phyloP scores from a whole-genome alignment of 2,888 invertebrate genomes.

The Cryptocephalus primarius region DNA sequence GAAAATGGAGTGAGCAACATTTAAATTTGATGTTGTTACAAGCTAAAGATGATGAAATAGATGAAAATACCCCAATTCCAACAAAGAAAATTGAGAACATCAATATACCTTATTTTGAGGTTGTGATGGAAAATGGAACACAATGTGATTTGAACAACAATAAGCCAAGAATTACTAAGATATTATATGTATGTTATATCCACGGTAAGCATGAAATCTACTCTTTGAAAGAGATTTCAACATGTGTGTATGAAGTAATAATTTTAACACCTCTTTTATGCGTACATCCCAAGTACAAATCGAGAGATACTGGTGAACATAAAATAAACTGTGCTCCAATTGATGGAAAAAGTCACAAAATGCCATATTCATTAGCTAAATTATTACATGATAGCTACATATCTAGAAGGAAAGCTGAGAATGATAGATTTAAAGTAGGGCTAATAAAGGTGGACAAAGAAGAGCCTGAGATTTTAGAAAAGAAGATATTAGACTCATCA shows the following conservation, averaged over 20 bases:
- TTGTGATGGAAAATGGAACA: slow-evolving; percentile 83
- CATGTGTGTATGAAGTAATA: slow-evolving; percentile 89
- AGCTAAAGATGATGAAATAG: slow-evolving; percentile 40
- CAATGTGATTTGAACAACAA: slow-evolving; percentile 77
- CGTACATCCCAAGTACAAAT: slow-evolving; percentile 76
- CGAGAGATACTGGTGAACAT: slow-evolving; percentile 67
- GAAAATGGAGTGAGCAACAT: slow-evolving; percentile 60
- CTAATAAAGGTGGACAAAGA: slow-evolving; percentile 48
- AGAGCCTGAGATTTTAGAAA: slow-evolving; percentile 10
- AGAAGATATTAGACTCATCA: slow-evolving; percentile 43
- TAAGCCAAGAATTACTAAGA: slow-evolving; percentile 67
- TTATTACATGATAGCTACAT: slow-evolving; percentile 63
- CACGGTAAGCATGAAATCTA: slow-evolving; percentile 87
- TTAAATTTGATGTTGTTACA: slow-evolving; percentile 46
- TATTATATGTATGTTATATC: slow-evolving; percentile 81
- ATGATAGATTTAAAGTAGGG: slow-evolving; percentile 48
- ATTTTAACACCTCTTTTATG: slow-evolving; percentile 83
- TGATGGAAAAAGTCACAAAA: slow-evolving; percentile 49
- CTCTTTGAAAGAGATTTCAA: slow-evolving; percentile 84
- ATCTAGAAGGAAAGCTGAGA: slow-evolving; percentile 47
- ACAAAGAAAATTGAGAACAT: slow-evolving; percentile 77
- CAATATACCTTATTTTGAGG: slow-evolving; percentile 76
- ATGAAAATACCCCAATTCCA: slow-evolving; percentile 39
- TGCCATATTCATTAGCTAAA: slow-evolving; percentile 60
- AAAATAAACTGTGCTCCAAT: slow-evolving; percentile 63